These are phyloP conservation scores for Athalia cordata DNA, from an alignment of 2,888 invertebrate genomes.

Conservation along the genomic window DNA sequence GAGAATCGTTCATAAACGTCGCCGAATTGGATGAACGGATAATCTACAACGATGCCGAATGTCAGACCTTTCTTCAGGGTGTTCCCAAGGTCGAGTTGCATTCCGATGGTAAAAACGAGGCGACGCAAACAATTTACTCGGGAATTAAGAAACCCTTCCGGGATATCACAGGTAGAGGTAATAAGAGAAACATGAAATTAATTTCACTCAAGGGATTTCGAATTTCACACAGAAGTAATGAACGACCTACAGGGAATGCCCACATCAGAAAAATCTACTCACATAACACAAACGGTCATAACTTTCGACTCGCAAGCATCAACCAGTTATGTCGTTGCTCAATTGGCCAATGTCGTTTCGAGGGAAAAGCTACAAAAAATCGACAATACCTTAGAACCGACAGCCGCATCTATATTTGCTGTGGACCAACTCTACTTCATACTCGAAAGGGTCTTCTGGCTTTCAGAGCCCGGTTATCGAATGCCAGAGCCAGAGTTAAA, in stretches of 20 bases:
- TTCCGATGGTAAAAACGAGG: constrained; percentile 53
- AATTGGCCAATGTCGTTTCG: constrained; percentile 22
- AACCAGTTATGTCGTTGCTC: constrained; percentile 11
- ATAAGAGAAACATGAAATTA: too few relatives aligned
- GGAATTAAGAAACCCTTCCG: constrained; percentile 50
- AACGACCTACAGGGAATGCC: constrained; percentile 54
- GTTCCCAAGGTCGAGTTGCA: constrained; percentile 56
- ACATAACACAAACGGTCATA: constrained; percentile 51
- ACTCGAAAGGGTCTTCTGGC: constrained; percentile 57
- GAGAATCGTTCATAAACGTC: constrained; percentile 52
- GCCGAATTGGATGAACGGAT: constrained; percentile 47
- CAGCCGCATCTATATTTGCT: constrained; percentile 43
- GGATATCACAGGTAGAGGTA: constrained; percentile 56
- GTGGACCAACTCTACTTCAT: constrained; percentile 53
- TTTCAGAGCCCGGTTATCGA: constrained; percentile 49
- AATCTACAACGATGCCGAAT: constrained; percentile 49
- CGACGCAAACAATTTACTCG: constrained; percentile 61
- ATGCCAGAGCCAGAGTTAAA: neutral
- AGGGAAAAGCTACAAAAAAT: constrained; percentile 8
- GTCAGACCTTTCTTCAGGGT: constrained; percentile 60
- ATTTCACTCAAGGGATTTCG: too few relatives aligned
- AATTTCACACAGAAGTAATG: constrained; percentile 47
- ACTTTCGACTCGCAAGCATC: constrained; percentile 46
- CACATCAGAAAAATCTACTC: constrained; percentile 48
- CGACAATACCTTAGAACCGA: constrained; percentile 6